Evolutionary conservation across 2,113 vertebrate genomes (phyloP), one percentile per base, ranked within the genome.

Genomic region (Crypturellus undulatus): DNA sequence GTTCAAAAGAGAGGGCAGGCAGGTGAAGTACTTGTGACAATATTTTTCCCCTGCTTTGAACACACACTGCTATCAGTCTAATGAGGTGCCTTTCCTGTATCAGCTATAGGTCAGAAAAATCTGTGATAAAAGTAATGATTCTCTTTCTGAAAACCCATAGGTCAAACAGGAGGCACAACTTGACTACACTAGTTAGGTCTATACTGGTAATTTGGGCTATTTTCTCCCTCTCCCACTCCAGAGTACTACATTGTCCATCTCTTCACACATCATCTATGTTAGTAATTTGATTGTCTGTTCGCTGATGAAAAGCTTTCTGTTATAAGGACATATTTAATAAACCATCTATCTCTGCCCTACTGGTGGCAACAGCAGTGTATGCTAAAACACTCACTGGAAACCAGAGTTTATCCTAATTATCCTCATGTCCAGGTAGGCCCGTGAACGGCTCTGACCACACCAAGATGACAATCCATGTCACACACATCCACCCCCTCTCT

Each of bases 51-150:
- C 18, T 47, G 56, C 93, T 93, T 67, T 69, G 43, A 93, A 52
- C 49, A 87, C 71, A 63, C 20, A 17, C 28, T 36, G 71, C 32
- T 81, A 63, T 36, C 70, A 69, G 7, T 40, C 56, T 89, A 89
- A 92, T 70, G 90, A 95, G 86, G n/a, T 54, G 38, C 52, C 65
- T 87, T 82, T 94, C 75, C 93, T 73, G 45, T n/a, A n/a, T 65
- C 77, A 96, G 68, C 84, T 62, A 21, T 2, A 81, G 93, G 91
- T 87, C 86, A 93, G 71, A 84, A 90, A 96, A 87, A 85, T 65
- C 68, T 73, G 63, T 36, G 70, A 94, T 83, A 89, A 96, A 96
- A 95, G 90, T 54, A 75, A 94, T 79, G 17, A 81, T 90, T 95
- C 65, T 71, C 76, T 69, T 84, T 96, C 62, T 71, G 89, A 94